These are phyloP conservation scores for Mormyrops attenuatus DNA, from an alignment of 2,797 vertebrate species.

Conservation along the genomic window DNA sequence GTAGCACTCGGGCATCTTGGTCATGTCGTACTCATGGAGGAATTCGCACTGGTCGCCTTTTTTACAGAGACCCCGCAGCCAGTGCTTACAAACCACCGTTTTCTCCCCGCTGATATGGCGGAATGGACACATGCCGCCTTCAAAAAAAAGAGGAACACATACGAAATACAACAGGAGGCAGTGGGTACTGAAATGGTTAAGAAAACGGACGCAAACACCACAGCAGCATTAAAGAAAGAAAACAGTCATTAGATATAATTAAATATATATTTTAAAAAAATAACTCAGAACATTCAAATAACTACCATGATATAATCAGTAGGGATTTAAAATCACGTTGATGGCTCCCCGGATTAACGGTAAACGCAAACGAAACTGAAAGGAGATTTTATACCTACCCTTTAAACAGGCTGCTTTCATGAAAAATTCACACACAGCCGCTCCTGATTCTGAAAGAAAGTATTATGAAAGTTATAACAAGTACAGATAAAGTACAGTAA, in stretches of 20 bases:
- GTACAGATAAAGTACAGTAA: background rate
- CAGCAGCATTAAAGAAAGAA: background rate
- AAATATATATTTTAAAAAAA: background rate
- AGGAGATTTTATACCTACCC: conserved; percentile 63
- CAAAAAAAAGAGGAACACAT: background rate
- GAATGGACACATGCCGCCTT: conserved; percentile 97
- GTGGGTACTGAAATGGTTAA: background rate
- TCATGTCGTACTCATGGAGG: conserved; percentile 98
- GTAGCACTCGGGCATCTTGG: conserved; percentile 99
- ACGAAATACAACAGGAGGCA: background rate
- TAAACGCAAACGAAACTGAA: background rate
- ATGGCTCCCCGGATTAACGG: background rate
- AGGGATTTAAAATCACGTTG: background rate
- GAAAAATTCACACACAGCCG: conserved; percentile 96
- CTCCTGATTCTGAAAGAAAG: conserved; percentile 78
- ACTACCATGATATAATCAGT: background rate
- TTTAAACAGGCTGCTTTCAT: conserved; percentile 90
- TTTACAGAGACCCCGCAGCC: conserved; percentile 95
- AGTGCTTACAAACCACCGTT: conserved; percentile 98
- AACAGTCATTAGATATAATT: background rate
- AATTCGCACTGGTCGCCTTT: conserved; percentile 99
- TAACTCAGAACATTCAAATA: background rate
- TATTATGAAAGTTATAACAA: background rate
- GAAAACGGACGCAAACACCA: background rate
- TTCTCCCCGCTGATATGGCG: conserved; percentile 98